A percentile compares a stretch with the other conserved stretches of the same genome.
Evolutionary conservation across 2,113 vertebrate species (phyloP).

Genomic region (Gulo gulo): DNA sequence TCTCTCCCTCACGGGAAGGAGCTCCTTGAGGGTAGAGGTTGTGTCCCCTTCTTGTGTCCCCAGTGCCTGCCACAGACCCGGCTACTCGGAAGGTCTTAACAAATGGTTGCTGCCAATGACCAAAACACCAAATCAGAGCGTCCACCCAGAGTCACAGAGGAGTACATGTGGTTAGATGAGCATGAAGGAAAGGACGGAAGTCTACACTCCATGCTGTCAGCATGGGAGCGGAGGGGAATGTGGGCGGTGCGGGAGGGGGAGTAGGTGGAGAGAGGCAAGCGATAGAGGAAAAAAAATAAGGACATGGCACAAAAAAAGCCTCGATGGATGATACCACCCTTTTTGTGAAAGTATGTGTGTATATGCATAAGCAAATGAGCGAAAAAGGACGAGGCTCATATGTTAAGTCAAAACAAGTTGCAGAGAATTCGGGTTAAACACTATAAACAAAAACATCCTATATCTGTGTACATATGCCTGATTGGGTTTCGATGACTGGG

Average conservation of each 20-base stretch:
- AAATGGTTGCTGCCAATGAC: neutral
- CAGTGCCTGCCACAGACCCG: fast-evolving
- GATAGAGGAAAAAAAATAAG: neutral
- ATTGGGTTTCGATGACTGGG: neutral
- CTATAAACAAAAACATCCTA: neutral
- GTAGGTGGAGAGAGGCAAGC: neutral
- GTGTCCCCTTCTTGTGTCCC: neutral
- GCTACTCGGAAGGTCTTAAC: neutral
- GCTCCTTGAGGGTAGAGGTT: neutral
- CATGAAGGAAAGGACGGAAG: neutral
- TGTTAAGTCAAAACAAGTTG: neutral
- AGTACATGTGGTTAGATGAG: neutral
- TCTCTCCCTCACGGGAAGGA: no score
- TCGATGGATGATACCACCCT: neutral
- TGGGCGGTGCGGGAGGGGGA: neutral
- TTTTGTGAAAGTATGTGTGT: neutral
- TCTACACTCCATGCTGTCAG: neutral
- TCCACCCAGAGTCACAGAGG: no score
- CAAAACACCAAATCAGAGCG: neutral
- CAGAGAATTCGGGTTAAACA: slow-evolving; percentile 24
- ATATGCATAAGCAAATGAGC: neutral
- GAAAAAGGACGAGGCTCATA: neutral
- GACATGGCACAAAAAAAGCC: neutral
- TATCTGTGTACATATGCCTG: neutral
- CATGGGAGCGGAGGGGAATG: no score